Conservation (phyloP, 1,140 invertebrate species). For the Procambarus virginalis region DNA sequence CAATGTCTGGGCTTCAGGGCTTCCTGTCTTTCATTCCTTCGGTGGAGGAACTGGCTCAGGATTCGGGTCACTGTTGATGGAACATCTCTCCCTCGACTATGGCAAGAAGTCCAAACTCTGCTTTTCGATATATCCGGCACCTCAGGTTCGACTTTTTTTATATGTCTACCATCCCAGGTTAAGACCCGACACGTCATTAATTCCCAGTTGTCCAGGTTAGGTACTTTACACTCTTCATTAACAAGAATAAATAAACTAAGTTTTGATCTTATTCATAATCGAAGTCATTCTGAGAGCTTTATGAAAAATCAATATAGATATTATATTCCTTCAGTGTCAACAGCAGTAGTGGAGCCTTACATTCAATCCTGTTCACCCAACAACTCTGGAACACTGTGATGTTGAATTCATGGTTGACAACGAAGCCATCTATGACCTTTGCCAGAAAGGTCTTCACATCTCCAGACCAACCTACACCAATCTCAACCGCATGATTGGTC, state of each 20-base stretch:
- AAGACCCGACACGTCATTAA: too few species aligned
- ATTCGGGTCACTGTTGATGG: slow-evolving; percentile 77
- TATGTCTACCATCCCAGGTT: too few species aligned
- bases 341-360: slow-evolving; percentile 83
- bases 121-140: slow-evolving; percentile 73
- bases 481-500: slow-evolving; percentile 80
- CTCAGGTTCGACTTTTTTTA: background rate
- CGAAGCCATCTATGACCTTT: slow-evolving; percentile 84
- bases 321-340: slow-evolving; percentile 74
- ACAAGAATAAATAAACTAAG: too few species aligned
- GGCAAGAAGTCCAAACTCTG: slow-evolving; percentile 79
- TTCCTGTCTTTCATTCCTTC: slow-evolving; percentile 82
- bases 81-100: slow-evolving; percentile 76
- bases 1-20: slow-evolving; percentile 78
- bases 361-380: slow-evolving; percentile 82
- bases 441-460: slow-evolving; percentile 81
- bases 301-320: too few species aligned
- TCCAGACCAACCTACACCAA: slow-evolving; percentile 84
- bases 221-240: too few species aligned
- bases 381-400: slow-evolving; percentile 82
- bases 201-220: too few species aligned
- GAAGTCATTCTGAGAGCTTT: too few species aligned
- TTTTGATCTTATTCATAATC: too few species aligned
- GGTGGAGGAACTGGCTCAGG: slow-evolving; percentile 75
- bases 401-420: slow-evolving; percentile 85